These are phyloP conservation scores for Rattus norvegicus DNA, from an alignment of 2,113 vertebrate species.

Conservation along the genomic window DNA sequence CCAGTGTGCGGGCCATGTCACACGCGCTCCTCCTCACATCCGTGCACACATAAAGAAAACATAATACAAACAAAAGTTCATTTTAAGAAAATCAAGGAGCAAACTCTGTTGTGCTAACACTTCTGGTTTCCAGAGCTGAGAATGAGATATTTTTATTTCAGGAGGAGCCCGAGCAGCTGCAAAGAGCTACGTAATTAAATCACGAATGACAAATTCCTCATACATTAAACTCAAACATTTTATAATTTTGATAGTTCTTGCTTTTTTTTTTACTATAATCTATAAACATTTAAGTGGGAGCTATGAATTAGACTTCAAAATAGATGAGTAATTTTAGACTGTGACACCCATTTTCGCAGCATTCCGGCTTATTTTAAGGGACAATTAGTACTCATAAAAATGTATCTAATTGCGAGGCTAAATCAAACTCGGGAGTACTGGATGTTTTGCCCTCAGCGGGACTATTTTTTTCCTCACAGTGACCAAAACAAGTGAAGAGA, in stretches of 20 bases:
- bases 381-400: conserved; percentile 77
- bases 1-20: neutral
- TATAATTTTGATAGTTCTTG: conserved; percentile 74
- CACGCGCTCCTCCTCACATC: too few relatives aligned
- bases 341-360: conserved; percentile 73
- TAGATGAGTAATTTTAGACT: conserved; percentile 78
- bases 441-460: conserved; percentile 45
- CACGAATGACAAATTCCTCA: conserved; percentile 75
- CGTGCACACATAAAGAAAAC: neutral
- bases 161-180: conserved; percentile 64
- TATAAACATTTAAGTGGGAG: conserved; percentile 80
- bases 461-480: conserved; percentile 57
- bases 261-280: conserved; percentile 67
- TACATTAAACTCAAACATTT: conserved; percentile 78
- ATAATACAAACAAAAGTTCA: neutral
- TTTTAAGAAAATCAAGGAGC: neutral
- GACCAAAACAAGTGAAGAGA: conserved; percentile 64
- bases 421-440: conserved; percentile 55
- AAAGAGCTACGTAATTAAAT: conserved; percentile 75
- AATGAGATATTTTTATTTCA: conserved; percentile 67
- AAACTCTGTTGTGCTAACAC: conserved; percentile 29
- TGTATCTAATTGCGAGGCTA: conserved; percentile 73
- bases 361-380: conserved; percentile 79
- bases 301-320: conserved; percentile 81
- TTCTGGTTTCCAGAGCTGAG: conserved; percentile 34